Percentiles rank a stretch among this genome's conserved stretches.
These are phyloP conservation scores for Epinephelus coioides DNA, from an alignment of 2,797 vertebrate genomes.

Conservation along the genomic window DNA sequence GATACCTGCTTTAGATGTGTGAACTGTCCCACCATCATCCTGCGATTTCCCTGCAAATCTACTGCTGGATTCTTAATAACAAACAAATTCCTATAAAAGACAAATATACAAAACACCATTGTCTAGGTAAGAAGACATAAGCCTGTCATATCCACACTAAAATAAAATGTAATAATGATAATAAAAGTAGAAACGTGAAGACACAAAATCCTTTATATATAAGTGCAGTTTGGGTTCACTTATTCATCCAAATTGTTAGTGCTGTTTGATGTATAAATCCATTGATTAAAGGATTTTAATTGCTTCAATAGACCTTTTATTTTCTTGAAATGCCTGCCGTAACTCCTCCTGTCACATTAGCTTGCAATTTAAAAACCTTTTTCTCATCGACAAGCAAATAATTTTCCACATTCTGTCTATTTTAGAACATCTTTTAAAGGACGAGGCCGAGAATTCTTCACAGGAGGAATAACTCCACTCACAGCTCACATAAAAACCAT, in stretches of 20 bases:
- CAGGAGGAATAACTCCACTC: slow-evolving; percentile 16
- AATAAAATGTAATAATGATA: slow-evolving; percentile 15
- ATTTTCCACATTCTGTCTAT: not conserved
- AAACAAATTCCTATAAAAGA: slow-evolving; percentile 31
- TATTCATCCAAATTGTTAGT: not conserved
- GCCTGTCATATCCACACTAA: not conserved
- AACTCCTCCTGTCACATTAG: not conserved
- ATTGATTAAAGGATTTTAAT: not conserved
- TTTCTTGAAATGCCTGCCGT: not conserved
- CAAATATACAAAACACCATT: slow-evolving; percentile 12
- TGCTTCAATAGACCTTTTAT: not conserved
- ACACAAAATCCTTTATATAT: not conserved
- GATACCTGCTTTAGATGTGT: slow-evolving; percentile 69
- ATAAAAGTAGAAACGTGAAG: slow-evolving; percentile 18
- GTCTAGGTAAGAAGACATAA: slow-evolving; percentile 1
- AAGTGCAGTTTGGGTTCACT: not conserved
- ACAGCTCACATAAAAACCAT: slow-evolving; percentile 1
- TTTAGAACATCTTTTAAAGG: slow-evolving; percentile 5
- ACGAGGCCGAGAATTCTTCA: not conserved
- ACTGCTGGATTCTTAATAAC: slow-evolving; percentile 17
- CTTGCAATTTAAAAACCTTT: not conserved
- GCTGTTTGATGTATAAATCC: not conserved
- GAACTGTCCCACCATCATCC: not conserved
- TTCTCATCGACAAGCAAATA: not conserved
- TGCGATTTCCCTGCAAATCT: slow-evolving; percentile 28